Conservation (phyloP, 2,888 invertebrate species). For the Melanotus villosus region DNA sequence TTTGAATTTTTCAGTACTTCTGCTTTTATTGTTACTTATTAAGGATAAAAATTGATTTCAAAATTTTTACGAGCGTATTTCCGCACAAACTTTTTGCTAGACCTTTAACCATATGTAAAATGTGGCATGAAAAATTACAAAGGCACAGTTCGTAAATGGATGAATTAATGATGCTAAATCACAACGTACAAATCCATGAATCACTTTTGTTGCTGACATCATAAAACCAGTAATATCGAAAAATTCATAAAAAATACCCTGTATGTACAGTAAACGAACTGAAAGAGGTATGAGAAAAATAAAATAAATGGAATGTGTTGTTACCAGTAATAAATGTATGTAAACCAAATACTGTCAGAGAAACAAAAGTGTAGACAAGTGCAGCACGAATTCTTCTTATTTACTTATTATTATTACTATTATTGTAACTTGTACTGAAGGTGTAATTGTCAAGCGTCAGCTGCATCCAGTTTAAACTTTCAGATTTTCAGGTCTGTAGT, state of each 20-base stretch:
- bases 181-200: no score
- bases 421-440: slow-evolving; percentile 46
- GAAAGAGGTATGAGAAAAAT: background rate
- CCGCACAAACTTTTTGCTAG: background rate
- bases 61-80: background rate
- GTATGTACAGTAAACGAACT: background rate
- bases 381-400: slow-evolving; percentile 17
- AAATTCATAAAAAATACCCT: slow-evolving; percentile 12
- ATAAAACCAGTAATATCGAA: no score
- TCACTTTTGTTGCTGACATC: no score
- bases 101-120: background rate
- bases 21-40: background rate
- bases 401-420: slow-evolving; percentile 36
- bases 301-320: slow-evolving; percentile 26
- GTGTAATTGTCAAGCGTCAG: slow-evolving; percentile 45
- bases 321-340: slow-evolving; percentile 16
- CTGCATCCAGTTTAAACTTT: slow-evolving; percentile 33
- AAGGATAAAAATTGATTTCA: background rate
- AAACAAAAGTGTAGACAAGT: slow-evolving; percentile 6
- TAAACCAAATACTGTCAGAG: slow-evolving; percentile 14
- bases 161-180: background rate
- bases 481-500: slow-evolving; percentile 47
- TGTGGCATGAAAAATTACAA: slow-evolving; percentile 12
- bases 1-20: slow-evolving; percentile 1
- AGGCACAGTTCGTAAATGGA: slow-evolving; percentile 15